These are phyloP conservation scores for Drosophila siamana DNA, from an alignment of 2,888 invertebrate species.

Conservation along the genomic window DNA sequence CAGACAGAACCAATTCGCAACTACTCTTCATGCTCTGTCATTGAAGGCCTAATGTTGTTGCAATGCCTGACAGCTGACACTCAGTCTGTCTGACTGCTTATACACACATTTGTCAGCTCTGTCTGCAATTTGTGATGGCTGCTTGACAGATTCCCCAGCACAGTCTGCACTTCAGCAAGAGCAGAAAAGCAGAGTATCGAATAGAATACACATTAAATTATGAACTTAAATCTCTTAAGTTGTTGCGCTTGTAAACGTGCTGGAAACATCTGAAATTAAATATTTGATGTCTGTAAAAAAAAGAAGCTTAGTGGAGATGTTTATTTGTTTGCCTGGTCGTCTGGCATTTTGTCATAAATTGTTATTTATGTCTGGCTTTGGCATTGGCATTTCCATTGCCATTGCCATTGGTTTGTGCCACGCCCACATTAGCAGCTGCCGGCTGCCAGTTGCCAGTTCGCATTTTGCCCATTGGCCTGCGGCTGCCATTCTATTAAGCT, in stretches of 20 bases:
- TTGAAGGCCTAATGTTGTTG: conserved; percentile 42
- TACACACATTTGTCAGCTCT: conserved; percentile 53
- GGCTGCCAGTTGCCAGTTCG: too few relatives aligned
- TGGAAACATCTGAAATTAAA: conserved; percentile 41
- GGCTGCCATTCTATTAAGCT: conserved; percentile 50
- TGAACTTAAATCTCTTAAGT: not conserved
- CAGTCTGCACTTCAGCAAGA: conserved; percentile 13
- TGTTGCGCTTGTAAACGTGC: not conserved
- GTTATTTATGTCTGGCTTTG: conserved; percentile 61
- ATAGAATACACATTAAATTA: not conserved
- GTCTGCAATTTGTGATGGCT: conserved; percentile 72
- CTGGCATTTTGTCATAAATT: conserved; percentile 63
- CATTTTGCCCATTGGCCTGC: conserved; percentile 15
- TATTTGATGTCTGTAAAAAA: conserved; percentile 47
- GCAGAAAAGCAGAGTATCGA: not conserved
- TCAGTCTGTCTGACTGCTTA: conserved; percentile 28
- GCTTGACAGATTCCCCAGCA: conserved; percentile 70
- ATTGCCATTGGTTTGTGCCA: conserved; percentile 27
- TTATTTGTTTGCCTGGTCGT: conserved; percentile 61
- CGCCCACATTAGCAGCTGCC: conserved; percentile 6
- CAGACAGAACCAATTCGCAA: conserved; percentile 19
- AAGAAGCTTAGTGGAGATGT: conserved; percentile 42
- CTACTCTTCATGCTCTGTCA: conserved; percentile 23
- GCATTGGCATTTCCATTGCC: conserved; percentile 19
- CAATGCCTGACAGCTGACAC: conserved; percentile 37